Evolutionary conservation across 2,888 invertebrate genomes (phyloP), one percentile per base, ranked within the genome.

Genomic region (Erynnis tages): DNA sequence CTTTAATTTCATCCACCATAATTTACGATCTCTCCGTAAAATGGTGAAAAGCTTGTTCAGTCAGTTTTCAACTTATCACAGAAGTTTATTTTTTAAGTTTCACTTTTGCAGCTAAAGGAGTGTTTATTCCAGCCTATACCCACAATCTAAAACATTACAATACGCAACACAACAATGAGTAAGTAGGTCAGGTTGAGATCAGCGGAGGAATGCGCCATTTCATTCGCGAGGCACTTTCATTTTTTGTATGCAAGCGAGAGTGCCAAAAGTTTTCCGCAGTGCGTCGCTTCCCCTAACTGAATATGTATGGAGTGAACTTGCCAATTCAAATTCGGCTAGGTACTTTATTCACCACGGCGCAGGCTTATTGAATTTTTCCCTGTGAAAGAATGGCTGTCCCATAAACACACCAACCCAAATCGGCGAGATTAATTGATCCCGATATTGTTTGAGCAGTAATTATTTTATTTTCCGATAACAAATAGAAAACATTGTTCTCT

Each of bases 221-320:
- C 63, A 67, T 71, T 65, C 65, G 59, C 61, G 61, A 66, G 65
- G 65, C 78, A 85, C 85, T 86, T 83, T 84, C 83, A 78, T 82
- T 87, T 87, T 86, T 88, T 84, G 77, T 75, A 79, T 85, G 83
- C 82, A 84, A 85, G 82, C 72, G 80, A 79, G 85, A 83, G 86
- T 87, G 88, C 88, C 88, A 88, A 86, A 87, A 87, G 67, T 84
- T 86, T 88, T 82, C 81, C 88, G 88, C 88, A 89, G 71, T 88
- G 88, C 88, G 88, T 81, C 80, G 74, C 73, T 71, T 57, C 60
- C 60, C 61, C 63, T 58, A 63, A 64, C 76, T 86, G 82, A 85
- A 86, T 86, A 85, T 87, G 83, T 85, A 84, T 85, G 79, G 76
- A 61, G 59, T 65, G 66, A 73, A 81, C 76, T 85, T 84, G 85